Evolutionary conservation across 2,113 vertebrate genomes (phyloP).

Genomic region (Thinocorus orbignyianus): DNA sequence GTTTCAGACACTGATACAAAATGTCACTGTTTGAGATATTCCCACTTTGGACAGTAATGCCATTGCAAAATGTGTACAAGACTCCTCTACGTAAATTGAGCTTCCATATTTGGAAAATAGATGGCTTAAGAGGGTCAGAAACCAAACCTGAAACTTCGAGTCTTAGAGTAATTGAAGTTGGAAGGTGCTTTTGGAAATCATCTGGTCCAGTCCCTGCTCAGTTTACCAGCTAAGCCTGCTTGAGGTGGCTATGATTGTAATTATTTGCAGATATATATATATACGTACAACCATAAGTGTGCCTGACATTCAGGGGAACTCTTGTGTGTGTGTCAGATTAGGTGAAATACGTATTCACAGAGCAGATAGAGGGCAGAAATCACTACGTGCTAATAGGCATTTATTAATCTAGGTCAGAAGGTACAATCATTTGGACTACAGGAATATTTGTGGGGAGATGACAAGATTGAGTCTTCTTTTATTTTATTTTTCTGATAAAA

Average conservation of each 20-base stretch:
- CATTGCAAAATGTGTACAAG: neutral
- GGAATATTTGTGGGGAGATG: neutral
- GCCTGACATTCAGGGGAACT: neutral
- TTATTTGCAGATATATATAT: neutral
- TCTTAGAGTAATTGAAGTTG: neutral
- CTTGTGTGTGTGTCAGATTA: neutral
- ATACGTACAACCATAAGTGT: no score
- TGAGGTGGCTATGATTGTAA: neutral
- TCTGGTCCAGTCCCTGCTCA: neutral
- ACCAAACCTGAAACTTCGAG: neutral
- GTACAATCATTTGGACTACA: neutral
- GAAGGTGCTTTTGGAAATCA: neutral
- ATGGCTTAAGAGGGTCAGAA: neutral
- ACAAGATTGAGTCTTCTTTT: neutral
- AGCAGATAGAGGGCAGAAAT: neutral
- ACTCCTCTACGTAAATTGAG: neutral
- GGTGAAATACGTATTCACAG: neutral
- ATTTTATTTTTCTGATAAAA: neutral
- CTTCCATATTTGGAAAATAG: neutral
- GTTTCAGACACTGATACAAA: neutral
- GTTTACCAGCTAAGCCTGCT: neutral
- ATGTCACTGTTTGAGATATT: neutral
- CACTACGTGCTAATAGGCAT: neutral
- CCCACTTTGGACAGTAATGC: neutral
- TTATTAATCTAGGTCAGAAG: neutral